Evolutionary conservation across 1,140 invertebrate genomes (phyloP).

Genomic region (Meloidogyne exigua): DNA sequence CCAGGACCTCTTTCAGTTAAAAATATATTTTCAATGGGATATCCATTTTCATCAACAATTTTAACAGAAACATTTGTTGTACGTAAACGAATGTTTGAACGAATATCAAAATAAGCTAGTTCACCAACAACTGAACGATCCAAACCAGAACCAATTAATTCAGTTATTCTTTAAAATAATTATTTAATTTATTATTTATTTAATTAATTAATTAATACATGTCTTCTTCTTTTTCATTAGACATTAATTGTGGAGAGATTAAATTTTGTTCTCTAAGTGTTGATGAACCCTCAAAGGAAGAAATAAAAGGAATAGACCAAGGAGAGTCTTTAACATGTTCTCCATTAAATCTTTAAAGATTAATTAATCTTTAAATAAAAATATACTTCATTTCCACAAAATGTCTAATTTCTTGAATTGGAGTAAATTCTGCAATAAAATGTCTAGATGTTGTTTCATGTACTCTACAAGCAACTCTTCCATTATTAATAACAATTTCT

Average conservation of each 20-base stretch:
- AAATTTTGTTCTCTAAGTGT: not conserved
- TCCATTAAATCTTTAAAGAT: slow-evolving; percentile 73
- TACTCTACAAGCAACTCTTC: slow-evolving; percentile 88
- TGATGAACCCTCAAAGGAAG: slow-evolving; percentile 1
- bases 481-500: slow-evolving; percentile 91
- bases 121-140: slow-evolving; percentile 81
- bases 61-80: slow-evolving; percentile 46
- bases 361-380: not conserved
- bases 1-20: slow-evolving; percentile 25
- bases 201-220: slow-evolving; percentile 9
- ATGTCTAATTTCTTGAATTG: slow-evolving; percentile 79
- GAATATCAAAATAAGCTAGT: slow-evolving; percentile 80
- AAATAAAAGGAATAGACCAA: slow-evolving; percentile 46
- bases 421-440: slow-evolving; percentile 83
- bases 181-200: slow-evolving; percentile 15
- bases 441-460: slow-evolving; percentile 77
- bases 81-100: slow-evolving; percentile 42
- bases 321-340: slow-evolving; percentile 81
- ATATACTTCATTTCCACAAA: slow-evolving; percentile 82
- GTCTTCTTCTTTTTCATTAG: slow-evolving; percentile 26
- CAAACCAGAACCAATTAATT: slow-evolving; percentile 79
- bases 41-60: slow-evolving; percentile 29
- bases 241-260: not conserved
- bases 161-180: slow-evolving; percentile 56
- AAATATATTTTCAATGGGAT: slow-evolving; percentile 7